Base-by-base conservation (phyloP, 2,888 invertebrate species). In the Endotricha flammealis region DNA sequence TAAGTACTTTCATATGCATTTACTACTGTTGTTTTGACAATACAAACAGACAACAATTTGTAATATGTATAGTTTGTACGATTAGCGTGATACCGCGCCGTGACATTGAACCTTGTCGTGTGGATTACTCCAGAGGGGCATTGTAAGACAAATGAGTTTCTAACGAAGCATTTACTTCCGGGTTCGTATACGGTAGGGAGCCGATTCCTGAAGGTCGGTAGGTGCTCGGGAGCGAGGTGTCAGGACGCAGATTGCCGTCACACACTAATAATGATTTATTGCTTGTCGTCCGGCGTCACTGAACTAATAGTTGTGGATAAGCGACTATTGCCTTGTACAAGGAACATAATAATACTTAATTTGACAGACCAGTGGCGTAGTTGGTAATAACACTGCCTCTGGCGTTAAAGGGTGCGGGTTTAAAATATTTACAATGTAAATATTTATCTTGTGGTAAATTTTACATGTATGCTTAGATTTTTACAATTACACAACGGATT, bases 251-350 rank as follows among this genome's bases (percentile, higher is more conserved):
- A 73, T 71, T 58, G 68, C 59, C 56, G 78, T 62, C 74, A 49
- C 53, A 53, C 64, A 50, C 61, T 83, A 81, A 83, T 79, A 78
- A 82, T 82, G 82, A 85, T 82, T 69, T 80, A 85, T 80, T 56
- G 62, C 67, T 62, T 51, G 54, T 44, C 56, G 48, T 61, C 64
- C 59, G 57, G 62, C 47, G 38, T 44, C 41, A 50, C 42, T 46
- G n/a, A 11, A 13, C 14, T 35, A 22, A 20, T 11, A 35, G 42
- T 38, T 36, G 28, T 32, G 30, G 27, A 33, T 29, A 39, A 32
- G 23, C 29, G 16, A 32, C 13, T 32, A 29, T 8, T 33, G 8
- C 32, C 36, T 42, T 36, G 31, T 37, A n/a, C 38, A 34, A 5
- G 24, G 35, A 31, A 23, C 30, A 39, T 20, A n/a, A n/a, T n/a